Evolutionary conservation across 2,113 vertebrate species (phyloP).

Genomic region (Chaetorhynchus papuensis): DNA sequence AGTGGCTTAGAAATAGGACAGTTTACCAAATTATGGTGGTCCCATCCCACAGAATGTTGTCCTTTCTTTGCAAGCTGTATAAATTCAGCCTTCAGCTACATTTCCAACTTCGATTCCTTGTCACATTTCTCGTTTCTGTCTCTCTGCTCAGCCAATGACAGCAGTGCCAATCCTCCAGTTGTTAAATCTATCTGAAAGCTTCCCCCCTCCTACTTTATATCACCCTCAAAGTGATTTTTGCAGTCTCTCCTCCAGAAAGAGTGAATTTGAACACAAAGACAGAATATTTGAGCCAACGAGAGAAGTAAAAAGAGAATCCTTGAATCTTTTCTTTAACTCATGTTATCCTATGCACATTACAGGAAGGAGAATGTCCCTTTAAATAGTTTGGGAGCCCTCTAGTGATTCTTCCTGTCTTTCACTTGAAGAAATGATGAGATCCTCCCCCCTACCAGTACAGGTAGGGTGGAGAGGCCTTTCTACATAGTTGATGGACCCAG

Average conservation of each 20-base stretch:
- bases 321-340: slow-evolving; percentile 24
- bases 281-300: slow-evolving; percentile 50
- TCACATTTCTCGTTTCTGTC: slow-evolving; percentile 54
- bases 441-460: neutral
- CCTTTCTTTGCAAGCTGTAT: slow-evolving; percentile 57
- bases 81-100: slow-evolving; percentile 55
- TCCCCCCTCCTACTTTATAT: slow-evolving; percentile 59
- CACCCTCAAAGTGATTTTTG: slow-evolving; percentile 63
- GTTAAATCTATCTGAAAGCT: slow-evolving; percentile 56
- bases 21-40: slow-evolving; percentile 54
- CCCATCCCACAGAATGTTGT: slow-evolving; percentile 56
- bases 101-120: slow-evolving; percentile 52
- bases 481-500: neutral
- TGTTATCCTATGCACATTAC: neutral
- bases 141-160: slow-evolving; percentile 52
- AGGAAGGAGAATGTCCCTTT: slow-evolving; percentile 56
- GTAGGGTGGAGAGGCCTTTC: neutral
- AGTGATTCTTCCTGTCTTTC: slow-evolving; percentile 47
- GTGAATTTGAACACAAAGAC: slow-evolving; percentile 62
- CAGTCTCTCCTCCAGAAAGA: slow-evolving; percentile 59
- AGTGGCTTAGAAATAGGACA: slow-evolving; percentile 52
- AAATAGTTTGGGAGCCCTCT: slow-evolving; percentile 64
- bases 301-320: slow-evolving; percentile 52
- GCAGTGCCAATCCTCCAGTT: slow-evolving; percentile 58
- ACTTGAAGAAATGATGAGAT: neutral